Conservation (phyloP, 1,140 invertebrate species). For the Panagrolaimus sp. region DNA sequence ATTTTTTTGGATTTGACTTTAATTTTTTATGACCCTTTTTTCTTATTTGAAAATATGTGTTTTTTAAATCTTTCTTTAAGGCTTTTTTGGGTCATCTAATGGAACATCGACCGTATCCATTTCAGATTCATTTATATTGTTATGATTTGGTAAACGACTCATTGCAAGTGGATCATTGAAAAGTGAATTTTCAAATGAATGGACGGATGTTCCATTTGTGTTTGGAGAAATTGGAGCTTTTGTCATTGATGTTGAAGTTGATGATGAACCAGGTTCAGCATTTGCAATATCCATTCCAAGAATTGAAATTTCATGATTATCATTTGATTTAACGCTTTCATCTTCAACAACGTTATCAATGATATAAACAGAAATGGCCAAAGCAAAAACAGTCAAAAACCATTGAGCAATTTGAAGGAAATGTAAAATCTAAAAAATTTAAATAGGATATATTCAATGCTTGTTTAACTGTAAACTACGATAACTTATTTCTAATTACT, state of each 20-base stretch:
- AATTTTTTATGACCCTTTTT: too few relatives aligned
- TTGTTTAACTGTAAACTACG: too few relatives aligned
- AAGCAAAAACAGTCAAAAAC: conserved; percentile 24
- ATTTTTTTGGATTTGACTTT: too few relatives aligned
- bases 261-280: not conserved
- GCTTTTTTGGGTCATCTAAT: too few relatives aligned
- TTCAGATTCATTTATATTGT: too few relatives aligned
- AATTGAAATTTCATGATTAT: conserved; percentile 20
- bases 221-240: not conserved
- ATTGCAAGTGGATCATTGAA: conserved; percentile 22
- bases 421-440: conserved; percentile 26
- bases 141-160: not conserved
- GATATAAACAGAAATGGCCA: conserved; percentile 23
- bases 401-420: conserved; percentile 29
- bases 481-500: too few relatives aligned
- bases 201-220: not conserved
- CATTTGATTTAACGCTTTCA: conserved; percentile 22
- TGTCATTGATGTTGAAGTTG: not conserved
- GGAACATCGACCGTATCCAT: too few relatives aligned
- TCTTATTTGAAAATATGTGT: too few relatives aligned
- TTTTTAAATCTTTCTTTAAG: too few relatives aligned
- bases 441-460: too few relatives aligned
- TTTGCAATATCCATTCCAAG: conserved; percentile 18
- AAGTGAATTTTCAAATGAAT: conserved; percentile 21
- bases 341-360: conserved; percentile 28